Percentiles rank a stretch among this genome's conserved stretches.
Conservation (phyloP, 2,113 vertebrate genomes). For the Rhombomys opimus region DNA sequence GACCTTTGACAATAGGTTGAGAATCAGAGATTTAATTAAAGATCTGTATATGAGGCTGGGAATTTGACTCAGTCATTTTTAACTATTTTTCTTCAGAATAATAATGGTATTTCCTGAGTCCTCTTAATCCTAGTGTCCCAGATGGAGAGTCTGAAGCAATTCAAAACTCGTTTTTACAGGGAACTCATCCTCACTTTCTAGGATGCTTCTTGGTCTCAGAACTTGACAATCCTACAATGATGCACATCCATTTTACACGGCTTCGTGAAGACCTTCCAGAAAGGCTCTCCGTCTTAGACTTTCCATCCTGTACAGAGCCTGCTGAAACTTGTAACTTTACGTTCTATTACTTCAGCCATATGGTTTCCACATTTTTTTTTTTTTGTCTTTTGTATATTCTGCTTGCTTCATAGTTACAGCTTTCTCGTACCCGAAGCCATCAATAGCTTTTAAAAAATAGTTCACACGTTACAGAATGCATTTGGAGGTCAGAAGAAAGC, state of each 20-base stretch:
- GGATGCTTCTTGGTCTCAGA: neutral
- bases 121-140: neutral
- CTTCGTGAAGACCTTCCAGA: neutral
- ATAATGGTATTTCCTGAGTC: neutral
- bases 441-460: neutral
- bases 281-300: neutral
- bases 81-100: neutral
- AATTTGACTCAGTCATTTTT: neutral
- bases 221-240: slow-evolving; percentile 5
- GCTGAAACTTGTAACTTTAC: neutral
- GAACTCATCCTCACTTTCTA: neutral
- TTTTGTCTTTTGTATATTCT: neutral
- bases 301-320: neutral
- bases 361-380: neutral
- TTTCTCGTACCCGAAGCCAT: neutral
- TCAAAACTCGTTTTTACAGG: neutral
- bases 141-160: neutral
- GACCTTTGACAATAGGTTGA: neutral
- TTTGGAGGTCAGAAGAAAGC: neutral
- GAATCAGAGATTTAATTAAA: neutral
- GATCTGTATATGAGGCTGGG: neutral
- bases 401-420: neutral
- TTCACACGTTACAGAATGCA: neutral
- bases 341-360: neutral
- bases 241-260: neutral